Evolutionary conservation across 1,140 invertebrate species (phyloP).

Genomic region (Nomia melanderi): DNA sequence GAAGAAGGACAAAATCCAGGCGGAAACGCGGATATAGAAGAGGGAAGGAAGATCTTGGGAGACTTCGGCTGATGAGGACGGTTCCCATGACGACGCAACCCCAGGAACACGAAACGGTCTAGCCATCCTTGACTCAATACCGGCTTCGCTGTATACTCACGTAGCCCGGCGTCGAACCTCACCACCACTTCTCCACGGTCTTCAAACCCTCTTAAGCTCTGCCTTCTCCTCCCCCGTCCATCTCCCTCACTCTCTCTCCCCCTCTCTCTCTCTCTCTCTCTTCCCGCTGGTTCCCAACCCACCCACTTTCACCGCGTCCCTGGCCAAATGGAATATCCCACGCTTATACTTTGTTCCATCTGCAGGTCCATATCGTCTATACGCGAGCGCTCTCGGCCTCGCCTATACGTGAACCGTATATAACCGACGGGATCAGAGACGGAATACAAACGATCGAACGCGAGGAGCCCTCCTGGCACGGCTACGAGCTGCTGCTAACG

Average conservation of each 20-base stretch:
- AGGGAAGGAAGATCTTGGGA: constrained; percentile 60
- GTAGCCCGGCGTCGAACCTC: constrained; percentile 41
- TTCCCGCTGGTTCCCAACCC: background rate
- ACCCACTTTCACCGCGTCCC: constrained; percentile 19
- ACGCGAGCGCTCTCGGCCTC: background rate
- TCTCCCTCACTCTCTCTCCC: background rate
- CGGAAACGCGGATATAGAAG: no score
- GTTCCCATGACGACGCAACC: constrained; percentile 78
- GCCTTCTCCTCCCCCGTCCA: background rate
- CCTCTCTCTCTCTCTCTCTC: background rate
- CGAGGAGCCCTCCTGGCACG: no score
- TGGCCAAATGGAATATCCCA: constrained; percentile 50
- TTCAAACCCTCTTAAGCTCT: constrained; percentile 59
- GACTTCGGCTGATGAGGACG: constrained; percentile 75
- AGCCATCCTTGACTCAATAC: constrained; percentile 75
- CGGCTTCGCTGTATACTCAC: constrained; percentile 52
- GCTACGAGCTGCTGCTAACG: background rate
- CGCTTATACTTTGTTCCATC: constrained; percentile 55
- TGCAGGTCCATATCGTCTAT: constrained; percentile 34
- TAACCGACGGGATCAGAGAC: constrained; percentile 6
- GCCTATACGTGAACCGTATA: background rate
- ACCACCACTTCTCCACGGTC: constrained; percentile 52
- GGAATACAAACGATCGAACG: constrained; percentile 51
- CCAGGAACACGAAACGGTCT: constrained; percentile 74
- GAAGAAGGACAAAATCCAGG: no score